These are phyloP conservation scores for Drosophila repleta DNA, from an alignment of 1,140 invertebrate genomes.

Conservation along the genomic window DNA sequence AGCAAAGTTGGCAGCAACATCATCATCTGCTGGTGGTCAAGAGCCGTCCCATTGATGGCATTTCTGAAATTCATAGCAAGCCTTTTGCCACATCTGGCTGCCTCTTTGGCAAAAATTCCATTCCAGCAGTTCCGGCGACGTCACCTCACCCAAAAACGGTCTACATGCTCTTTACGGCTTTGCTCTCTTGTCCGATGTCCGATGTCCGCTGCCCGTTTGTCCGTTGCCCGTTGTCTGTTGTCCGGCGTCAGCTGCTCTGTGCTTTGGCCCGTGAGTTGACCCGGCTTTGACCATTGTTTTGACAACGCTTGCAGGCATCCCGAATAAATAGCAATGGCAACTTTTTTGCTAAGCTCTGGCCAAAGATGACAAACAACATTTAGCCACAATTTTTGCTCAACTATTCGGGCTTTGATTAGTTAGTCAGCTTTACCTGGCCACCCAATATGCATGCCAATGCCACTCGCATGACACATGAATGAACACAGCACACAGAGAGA, in stretches of 20 bases:
- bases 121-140: background rate
- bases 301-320: background rate
- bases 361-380: constrained; percentile 26
- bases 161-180: background rate
- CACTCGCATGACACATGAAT: background rate
- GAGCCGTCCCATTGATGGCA: constrained; percentile 26
- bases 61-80: constrained; percentile 38
- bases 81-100: constrained; percentile 46
- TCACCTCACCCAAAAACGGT: background rate
- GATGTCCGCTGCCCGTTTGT: background rate
- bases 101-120: constrained; percentile 33
- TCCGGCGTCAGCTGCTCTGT: constrained; percentile 10
- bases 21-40: constrained; percentile 35
- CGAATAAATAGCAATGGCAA: constrained; percentile 12
- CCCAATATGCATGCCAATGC: background rate
- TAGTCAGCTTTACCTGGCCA: constrained; percentile 4
- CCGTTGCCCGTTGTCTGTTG: background rate
- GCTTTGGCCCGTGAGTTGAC: constrained; percentile 3
- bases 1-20: constrained; percentile 26
- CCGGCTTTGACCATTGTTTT: constrained; percentile 11
- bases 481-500: background rate
- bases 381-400: constrained; percentile 15
- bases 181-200: background rate
- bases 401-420: constrained; percentile 37
- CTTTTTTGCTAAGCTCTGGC: constrained; percentile 25